Base-by-base conservation (phyloP, 1,140 invertebrate genomes). In the Calycopis cecrops region DNA sequence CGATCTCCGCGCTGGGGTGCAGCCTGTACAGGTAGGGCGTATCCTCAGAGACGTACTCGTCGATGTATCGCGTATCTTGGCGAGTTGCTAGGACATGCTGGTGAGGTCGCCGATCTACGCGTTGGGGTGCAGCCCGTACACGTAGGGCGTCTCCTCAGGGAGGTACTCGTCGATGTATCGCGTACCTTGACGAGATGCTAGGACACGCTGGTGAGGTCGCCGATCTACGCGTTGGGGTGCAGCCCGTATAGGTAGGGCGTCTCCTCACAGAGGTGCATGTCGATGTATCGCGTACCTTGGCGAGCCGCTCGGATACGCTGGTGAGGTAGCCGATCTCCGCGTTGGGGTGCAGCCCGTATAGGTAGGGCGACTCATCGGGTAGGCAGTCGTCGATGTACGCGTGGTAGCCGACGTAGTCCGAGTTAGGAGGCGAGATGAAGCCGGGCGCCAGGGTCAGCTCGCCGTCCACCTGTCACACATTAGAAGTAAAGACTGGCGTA, bases 211-310 rank as follows among this genome's bases (percentile, higher is more conserved):
- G 97, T 98, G 37, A 98, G 87, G 69, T 98, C 97, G 14, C 97
- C 97, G 60, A 99, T 98, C 88, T 98, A 97, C 6, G 97, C 96
- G n/a, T n/a, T n/a, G n/a, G n/a, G n/a, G n/a, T n/a, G n/a, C n/a
- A n/a, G n/a, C n/a, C n/a, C n/a, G n/a, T n/a, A n/a, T n/a, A n/a
- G n/a, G n/a, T n/a, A n/a, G n/a, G n/a, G n/a, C n/a, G n/a, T n/a
- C n/a, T n/a, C n/a, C n/a, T n/a, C n/a, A n/a, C n/a, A n/a, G n/a
- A n/a, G n/a, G n/a, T n/a, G n/a, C n/a, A n/a, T n/a, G n/a, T n/a
- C n/a, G n/a, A n/a, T n/a, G n/a, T n/a, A n/a, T n/a, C n/a, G n/a
- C 21, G 8, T 55, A 94, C 82, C 68, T 91, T 92, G 75, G 98
- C 98, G 12, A 98, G 88, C 57, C 92, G 92, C 67, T 98, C 95